Percentiles rank a stretch among this genome's conserved stretches.
Evolutionary conservation across 2,113 vertebrate species (phyloP).

Genomic region (Phoenicopterus ruber): DNA sequence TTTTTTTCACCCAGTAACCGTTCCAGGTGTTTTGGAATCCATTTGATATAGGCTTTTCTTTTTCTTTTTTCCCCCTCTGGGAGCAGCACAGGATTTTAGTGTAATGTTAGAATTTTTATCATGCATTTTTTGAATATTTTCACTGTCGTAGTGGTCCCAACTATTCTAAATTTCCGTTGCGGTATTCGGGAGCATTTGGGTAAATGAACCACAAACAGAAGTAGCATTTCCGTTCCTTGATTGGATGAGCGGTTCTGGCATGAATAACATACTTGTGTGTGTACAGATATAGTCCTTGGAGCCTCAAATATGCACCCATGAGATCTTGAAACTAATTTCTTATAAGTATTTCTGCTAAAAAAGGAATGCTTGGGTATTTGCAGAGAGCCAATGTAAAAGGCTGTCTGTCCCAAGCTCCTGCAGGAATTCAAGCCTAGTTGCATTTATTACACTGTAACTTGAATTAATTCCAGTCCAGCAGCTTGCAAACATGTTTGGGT

Average conservation of each 20-base stretch:
- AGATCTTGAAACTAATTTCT: constrained; percentile 36
- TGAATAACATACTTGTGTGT: constrained; percentile 41
- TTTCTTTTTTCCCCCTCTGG: background rate
- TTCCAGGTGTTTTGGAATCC: background rate
- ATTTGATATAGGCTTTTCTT: background rate
- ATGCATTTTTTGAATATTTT: constrained; percentile 46
- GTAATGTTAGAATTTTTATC: background rate
- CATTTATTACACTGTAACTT: background rate
- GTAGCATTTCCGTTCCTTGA: constrained; percentile 58
- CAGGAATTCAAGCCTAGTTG: background rate
- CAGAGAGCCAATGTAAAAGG: background rate
- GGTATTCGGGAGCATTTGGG: background rate
- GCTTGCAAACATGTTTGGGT: background rate
- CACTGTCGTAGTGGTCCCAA: background rate
- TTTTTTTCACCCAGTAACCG: background rate
- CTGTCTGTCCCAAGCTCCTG: background rate
- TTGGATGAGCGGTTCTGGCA: constrained; percentile 56
- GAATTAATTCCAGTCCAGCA: background rate
- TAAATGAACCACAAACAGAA: constrained; percentile 55
- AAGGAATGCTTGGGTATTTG: constrained; percentile 29
- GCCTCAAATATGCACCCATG: constrained; percentile 31
- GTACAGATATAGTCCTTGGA: constrained; percentile 11
- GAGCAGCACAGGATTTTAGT: background rate
- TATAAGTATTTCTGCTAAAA: constrained; percentile 37
- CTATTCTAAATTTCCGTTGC: constrained; percentile 51